phyloP scores from a whole-genome alignment of 2,888 invertebrate species.

The Drosophila sordidula region DNA sequence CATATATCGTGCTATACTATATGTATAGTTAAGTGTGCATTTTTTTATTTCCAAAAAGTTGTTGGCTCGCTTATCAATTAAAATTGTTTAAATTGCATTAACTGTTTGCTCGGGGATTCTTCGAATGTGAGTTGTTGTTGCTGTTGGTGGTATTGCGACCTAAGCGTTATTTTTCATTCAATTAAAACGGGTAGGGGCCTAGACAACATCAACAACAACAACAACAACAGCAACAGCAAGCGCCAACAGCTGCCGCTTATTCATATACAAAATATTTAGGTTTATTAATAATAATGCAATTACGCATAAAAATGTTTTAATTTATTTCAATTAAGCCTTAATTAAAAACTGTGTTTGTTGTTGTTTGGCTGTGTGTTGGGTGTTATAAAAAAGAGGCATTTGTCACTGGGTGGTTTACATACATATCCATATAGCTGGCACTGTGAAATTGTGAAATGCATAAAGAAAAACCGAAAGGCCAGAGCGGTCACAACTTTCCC shows the following conservation, averaged over 20 bases:
- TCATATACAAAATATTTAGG: conserved; percentile 70
- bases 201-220: conserved; percentile 40
- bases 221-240: conserved; percentile 19
- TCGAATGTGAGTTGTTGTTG: conserved; percentile 11
- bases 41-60: conserved; percentile 27
- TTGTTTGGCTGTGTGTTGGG: conserved; percentile 34
- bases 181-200: conserved; percentile 59
- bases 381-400: conserved; percentile 26
- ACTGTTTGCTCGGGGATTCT: conserved; percentile 42
- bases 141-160: conserved; percentile 45
- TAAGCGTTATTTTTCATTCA: conserved; percentile 75
- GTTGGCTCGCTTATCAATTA: conserved; percentile 77
- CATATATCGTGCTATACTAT: conserved; percentile 22
- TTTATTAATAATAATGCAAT: conserved; percentile 85
- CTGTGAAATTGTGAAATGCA: neutral
- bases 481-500: conserved; percentile 45
- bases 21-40: neutral
- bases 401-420: conserved; percentile 16
- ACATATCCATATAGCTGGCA: neutral
- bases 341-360: conserved; percentile 80
- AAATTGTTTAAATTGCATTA: conserved; percentile 78
- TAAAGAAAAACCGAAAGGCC: conserved; percentile 5
- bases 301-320: conserved; percentile 85
- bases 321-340: conserved; percentile 85
- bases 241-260: conserved; percentile 35